Percentiles rank a stretch among this genome's conserved stretches.
These are phyloP conservation scores for Ciconia boyciana DNA, from an alignment of 2,113 vertebrate genomes.

Conservation along the genomic window DNA sequence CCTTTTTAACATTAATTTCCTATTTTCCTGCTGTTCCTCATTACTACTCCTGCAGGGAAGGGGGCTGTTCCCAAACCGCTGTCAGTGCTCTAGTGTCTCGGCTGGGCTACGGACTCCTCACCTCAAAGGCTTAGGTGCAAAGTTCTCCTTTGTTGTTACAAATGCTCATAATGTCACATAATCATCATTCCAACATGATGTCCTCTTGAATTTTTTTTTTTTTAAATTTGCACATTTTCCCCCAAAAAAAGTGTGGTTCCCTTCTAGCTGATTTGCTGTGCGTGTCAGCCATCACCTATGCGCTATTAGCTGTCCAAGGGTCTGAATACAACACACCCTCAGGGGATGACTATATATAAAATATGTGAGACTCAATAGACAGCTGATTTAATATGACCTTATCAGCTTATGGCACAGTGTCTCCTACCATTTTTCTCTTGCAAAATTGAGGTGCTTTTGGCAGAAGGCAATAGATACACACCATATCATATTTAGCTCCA, in stretches of 20 bases:
- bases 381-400: conserved; percentile 68
- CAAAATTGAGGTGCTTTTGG: conserved; percentile 48
- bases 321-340: conserved; percentile 16
- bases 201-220: not conserved
- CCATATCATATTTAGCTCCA: conserved; percentile 32
- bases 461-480: conserved; percentile 58
- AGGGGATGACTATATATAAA: conserved; percentile 42
- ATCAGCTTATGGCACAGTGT: conserved; percentile 62
- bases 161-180: not conserved
- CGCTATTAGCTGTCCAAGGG: not conserved
- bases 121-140: not conserved
- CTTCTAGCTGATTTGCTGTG: not conserved
- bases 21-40: not conserved
- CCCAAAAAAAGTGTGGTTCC: not conserved
- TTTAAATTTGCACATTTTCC: not conserved
- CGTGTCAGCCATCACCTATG: conserved; percentile 42
- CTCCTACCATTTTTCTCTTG: conserved; percentile 48
- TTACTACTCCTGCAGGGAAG: not conserved
- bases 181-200: not conserved
- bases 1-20: not conserved
- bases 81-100: not conserved
- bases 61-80: not conserved
- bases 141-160: not conserved
- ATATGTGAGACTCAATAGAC: conserved; percentile 55
- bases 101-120: not conserved